Conservation (phyloP, 2,888 invertebrate genomes). For the Ochropleura plecta region DNA sequence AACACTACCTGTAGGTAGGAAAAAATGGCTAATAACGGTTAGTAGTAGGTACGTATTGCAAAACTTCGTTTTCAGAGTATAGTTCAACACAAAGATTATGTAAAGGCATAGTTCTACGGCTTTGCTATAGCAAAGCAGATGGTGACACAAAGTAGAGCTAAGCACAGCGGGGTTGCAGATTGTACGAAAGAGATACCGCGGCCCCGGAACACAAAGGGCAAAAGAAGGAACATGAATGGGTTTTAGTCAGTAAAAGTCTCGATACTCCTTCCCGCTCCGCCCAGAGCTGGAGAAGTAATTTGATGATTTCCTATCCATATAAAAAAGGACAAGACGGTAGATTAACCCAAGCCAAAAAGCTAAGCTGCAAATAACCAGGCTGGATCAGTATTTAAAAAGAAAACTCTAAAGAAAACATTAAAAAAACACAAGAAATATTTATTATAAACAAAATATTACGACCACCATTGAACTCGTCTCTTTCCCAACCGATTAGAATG, state of each 20-base stretch:
- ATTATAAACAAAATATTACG: conserved; percentile 57
- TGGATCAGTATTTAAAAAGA: neutral
- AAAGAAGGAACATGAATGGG: too few relatives aligned
- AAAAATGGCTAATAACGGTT: neutral
- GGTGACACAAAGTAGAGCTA: neutral
- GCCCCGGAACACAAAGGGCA: too few relatives aligned
- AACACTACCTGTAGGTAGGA: neutral
- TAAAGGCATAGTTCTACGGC: neutral
- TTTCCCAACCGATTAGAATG: conserved; percentile 56
- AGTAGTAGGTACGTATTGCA: neutral
- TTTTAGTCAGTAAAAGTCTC: too few relatives aligned
- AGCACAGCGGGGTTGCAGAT: too few relatives aligned
- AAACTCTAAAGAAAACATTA: conserved; percentile 2
- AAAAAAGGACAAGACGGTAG: neutral
- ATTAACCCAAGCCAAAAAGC: neutral
- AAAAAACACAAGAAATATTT: conserved; percentile 4
- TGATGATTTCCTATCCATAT: too few relatives aligned
- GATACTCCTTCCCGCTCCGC: too few relatives aligned
- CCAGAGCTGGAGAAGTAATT: too few relatives aligned
- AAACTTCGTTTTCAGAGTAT: neutral
- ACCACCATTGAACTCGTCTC: conserved; percentile 70
- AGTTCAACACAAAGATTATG: neutral
- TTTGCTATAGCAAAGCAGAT: neutral
- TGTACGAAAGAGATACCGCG: too few relatives aligned
- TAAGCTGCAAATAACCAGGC: neutral